A percentile compares a stretch with the other conserved stretches of the same genome.
phyloP scores from a whole-genome alignment of 2,888 invertebrate species.

The Cordylochernes scorpioides region DNA sequence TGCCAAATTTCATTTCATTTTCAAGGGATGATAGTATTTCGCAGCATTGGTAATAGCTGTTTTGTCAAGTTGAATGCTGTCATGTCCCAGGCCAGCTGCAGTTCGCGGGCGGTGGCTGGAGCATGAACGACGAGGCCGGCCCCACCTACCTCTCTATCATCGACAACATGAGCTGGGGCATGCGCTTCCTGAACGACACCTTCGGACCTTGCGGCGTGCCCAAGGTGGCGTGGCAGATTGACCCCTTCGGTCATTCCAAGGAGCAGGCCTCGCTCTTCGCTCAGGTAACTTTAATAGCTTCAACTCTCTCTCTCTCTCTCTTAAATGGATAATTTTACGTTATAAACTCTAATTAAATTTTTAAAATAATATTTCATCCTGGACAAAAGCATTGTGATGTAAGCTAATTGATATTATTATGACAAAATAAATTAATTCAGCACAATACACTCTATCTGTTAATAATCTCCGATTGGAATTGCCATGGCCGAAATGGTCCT shows the following conservation, averaged over 20 bases:
- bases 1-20: no score
- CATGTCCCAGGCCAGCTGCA: conserved; percentile 22
- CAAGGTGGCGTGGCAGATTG: conserved; percentile 29
- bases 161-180: conserved; percentile 28
- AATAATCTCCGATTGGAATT: no score
- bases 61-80: no score
- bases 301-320: no score
- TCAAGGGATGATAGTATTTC: conserved; percentile 3
- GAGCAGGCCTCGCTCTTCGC: conserved; percentile 28
- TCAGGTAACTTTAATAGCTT: conserved; percentile 23
- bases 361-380: no score
- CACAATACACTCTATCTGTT: no score
- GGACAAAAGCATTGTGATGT: no score
- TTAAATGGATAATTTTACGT: conserved; percentile 1
- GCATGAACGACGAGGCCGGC: conserved; percentile 30
- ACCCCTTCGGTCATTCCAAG: conserved; percentile 29
- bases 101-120: conserved; percentile 28
- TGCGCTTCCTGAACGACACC: conserved; percentile 15
- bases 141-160: conserved; percentile 29
- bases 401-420: no score
- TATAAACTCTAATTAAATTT: no score
- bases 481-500: no score
- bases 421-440: no score
- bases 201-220: conserved; percentile 25
- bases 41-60: not conserved